Evolutionary conservation across 2,113 vertebrate genomes (phyloP).

Genomic region (Astatotilapia flaviijosephi): DNA sequence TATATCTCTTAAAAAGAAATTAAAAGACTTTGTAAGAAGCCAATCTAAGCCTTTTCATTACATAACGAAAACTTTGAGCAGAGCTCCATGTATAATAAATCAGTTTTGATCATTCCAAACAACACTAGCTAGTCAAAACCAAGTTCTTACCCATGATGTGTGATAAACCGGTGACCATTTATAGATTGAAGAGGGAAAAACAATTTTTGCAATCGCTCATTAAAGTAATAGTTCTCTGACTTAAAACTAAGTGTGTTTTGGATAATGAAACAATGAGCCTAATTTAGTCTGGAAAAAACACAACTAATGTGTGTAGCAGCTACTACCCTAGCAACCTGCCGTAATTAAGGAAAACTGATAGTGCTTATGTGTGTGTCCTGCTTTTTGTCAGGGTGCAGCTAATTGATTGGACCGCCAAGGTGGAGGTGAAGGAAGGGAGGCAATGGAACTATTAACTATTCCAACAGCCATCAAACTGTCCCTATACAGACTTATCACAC

Average conservation of each 20-base stretch:
- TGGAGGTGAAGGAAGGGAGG: conserved; percentile 25
- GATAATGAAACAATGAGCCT: not conserved
- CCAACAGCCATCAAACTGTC: conserved; percentile 41
- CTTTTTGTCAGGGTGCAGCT: conserved; percentile 5
- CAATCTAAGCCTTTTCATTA: not conserved
- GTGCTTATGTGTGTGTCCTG: conserved; percentile 24
- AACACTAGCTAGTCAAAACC: not conserved
- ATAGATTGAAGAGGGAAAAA: not conserved
- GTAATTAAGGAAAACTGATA: not conserved
- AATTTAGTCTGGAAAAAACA: not conserved
- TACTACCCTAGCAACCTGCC: not conserved
- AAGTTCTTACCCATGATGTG: not conserved
- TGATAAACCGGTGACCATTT: not conserved
- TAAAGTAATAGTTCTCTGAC: not conserved
- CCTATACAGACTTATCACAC: conserved; percentile 11
- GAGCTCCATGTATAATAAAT: not conserved
- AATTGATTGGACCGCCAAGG: conserved; percentile 15
- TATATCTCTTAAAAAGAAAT: not conserved
- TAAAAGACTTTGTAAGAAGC: not conserved
- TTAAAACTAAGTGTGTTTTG: not conserved
- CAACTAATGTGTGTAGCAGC: not conserved
- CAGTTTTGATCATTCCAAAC: not conserved
- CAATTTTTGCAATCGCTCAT: not conserved
- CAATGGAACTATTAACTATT: conserved; percentile 22
- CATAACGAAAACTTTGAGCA: not conserved